Base-by-base conservation (phyloP, 2,113 vertebrate species). In the Xiphorhynchus elegans region DNA sequence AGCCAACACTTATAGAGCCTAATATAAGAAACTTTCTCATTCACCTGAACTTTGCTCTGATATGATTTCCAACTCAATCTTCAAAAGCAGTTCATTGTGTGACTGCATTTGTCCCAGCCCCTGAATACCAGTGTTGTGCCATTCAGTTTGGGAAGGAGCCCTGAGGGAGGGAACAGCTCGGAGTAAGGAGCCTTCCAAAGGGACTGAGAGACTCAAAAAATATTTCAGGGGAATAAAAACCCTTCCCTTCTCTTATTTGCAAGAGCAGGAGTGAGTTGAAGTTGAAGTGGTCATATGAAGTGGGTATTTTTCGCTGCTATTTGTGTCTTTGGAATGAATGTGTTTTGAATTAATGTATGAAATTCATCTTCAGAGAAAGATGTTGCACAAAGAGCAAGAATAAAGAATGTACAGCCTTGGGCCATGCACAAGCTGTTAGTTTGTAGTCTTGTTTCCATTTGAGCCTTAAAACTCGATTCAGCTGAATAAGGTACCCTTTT, bases 81-180 rank as follows among this genome's bases (percentile, higher is more conserved):
- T 60, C 53, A 5, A 1, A 24, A 17, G 19, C 3, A 1, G 9
- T 35, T 60, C 33, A 2, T 5, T 1, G 1, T 53, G 47, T 18
- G 35, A 29, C 23, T 25, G 26, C 19, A 3, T 85, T 72, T 78
- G 28, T 49, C 46, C 52, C 3, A 1, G 25, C 25, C 67, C 25
- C 3, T 19, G 26, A 21, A 12, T 46, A 42, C 35, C 35, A 39
- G 10, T 11, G 7, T 17, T 5, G 4, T 58, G 24, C 24, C 13
- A 1, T 55, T 52, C 39, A 62, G 9, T 44, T 46, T 58, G 17
- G 39, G 15, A 40, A 9, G 55, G 29, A 33, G 19, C 31, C 31
- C 2, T 7, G 55, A 33, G 37, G 33, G 62, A 33, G 37, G 20
- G 20, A 50, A 63, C 6, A 60, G 33, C 28, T 7, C 0, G 26